A percentile compares a stretch with the other conserved stretches of the same genome.
phyloP scores from a whole-genome alignment of 2,888 invertebrate genomes.

The Pyrrhosoma nymphula region DNA sequence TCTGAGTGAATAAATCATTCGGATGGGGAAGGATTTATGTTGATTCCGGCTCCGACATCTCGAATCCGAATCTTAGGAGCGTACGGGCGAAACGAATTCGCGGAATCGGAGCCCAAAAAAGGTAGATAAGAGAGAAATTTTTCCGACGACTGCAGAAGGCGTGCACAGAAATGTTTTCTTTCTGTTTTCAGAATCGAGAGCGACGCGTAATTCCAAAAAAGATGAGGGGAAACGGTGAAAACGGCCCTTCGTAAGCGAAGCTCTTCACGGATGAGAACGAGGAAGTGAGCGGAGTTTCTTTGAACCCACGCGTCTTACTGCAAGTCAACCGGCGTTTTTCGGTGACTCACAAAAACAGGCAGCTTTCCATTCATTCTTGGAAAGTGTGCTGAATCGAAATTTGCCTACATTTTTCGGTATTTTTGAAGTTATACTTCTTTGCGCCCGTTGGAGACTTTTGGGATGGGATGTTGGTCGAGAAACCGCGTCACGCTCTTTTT shows the following conservation, averaged over 20 bases:
- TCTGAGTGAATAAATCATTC: not conserved
- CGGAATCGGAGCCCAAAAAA: not conserved
- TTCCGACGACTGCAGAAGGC: not conserved
- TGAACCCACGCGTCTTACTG: not conserved
- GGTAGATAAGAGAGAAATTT: not conserved
- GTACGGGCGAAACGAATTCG: not conserved
- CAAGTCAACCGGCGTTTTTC: not conserved
- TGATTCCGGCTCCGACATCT: not conserved
- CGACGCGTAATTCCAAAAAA: not conserved
- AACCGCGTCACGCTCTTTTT: no score
- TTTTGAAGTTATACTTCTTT: no score
- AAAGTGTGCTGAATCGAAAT: not conserved
- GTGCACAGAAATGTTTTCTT: not conserved
- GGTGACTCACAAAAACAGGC: no score
- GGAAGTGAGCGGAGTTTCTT: not conserved
- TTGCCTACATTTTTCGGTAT: not conserved
- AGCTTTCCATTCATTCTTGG: not conserved
- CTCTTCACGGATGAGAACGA: not conserved
- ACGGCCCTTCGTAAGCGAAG: not conserved
- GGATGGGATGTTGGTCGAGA: no score
- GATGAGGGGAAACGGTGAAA: not conserved
- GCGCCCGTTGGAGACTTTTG: no score
- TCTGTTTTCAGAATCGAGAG: not conserved
- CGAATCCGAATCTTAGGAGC: not conserved
- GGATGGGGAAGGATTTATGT: not conserved